These are phyloP conservation scores for Pitta sordida DNA, from an alignment of 2,113 vertebrate genomes.

Conservation along the genomic window DNA sequence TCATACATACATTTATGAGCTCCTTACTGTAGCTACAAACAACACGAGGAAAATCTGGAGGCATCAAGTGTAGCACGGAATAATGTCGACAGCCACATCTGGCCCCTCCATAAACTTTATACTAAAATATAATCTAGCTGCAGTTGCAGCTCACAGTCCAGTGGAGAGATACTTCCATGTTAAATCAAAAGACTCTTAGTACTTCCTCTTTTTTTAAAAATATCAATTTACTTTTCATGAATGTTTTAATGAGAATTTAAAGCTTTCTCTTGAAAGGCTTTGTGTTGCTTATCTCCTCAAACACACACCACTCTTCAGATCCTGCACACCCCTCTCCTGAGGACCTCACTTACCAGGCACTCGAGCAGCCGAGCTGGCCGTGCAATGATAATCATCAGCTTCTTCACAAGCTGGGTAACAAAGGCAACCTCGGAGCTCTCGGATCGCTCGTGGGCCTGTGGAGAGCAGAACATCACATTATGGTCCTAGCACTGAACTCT, in stretches of 20 bases:
- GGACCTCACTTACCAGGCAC: conserved; percentile 86
- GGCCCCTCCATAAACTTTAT: background rate
- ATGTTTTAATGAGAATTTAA: background rate
- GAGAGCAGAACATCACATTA: background rate
- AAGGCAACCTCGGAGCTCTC: conserved; percentile 93
- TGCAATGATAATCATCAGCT: conserved; percentile 95
- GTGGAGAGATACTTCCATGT: background rate
- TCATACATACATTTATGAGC: background rate
- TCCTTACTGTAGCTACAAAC: background rate
- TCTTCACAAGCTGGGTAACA: conserved; percentile 92
- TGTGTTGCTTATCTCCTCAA: background rate
- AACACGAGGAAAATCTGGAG: background rate
- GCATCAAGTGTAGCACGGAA: background rate
- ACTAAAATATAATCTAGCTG: background rate
- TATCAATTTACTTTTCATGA: background rate
- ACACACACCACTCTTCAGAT: background rate
- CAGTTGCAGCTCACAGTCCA: background rate
- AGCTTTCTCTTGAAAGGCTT: background rate
- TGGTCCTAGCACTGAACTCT: background rate
- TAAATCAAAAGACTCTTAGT: background rate
- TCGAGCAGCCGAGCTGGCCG: conserved; percentile 92
- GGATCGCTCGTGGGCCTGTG: conserved; percentile 91
- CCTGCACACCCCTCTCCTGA: background rate
- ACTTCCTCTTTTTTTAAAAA: background rate
- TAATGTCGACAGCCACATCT: background rate